Evolutionary conservation across 2,888 invertebrate genomes (phyloP).

Genomic region (Macaria liturata): DNA sequence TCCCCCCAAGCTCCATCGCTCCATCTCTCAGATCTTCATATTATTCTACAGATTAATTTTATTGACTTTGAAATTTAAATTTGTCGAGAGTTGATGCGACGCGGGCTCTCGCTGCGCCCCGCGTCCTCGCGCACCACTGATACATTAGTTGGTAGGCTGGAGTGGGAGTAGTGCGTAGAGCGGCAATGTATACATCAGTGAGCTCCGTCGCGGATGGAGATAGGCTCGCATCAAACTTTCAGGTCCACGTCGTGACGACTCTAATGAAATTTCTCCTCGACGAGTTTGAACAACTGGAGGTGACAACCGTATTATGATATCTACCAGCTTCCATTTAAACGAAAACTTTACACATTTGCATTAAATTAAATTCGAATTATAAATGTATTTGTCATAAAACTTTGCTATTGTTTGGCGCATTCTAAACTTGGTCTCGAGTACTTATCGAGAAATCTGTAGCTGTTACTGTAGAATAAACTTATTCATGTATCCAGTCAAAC

Average conservation of each 20-base stretch:
- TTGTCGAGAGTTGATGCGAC: slow-evolving; percentile 23
- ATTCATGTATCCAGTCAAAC: too few species aligned
- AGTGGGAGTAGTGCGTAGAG: neutral
- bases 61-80: slow-evolving; percentile 37
- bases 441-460: too few species aligned
- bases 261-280: slow-evolving; percentile 12
- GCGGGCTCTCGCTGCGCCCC: slow-evolving; percentile 7
- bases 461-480: too few species aligned
- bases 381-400: slow-evolving; percentile 3
- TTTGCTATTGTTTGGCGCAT: neutral
- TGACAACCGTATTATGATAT: slow-evolving; percentile 13
- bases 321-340: slow-evolving; percentile 9
- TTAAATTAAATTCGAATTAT: slow-evolving; percentile 6
- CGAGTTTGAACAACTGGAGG: slow-evolving; percentile 9
- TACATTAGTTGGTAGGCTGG: slow-evolving; percentile 12
- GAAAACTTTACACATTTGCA: slow-evolving; percentile 10
- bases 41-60: slow-evolving; percentile 36
- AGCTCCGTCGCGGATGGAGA: slow-evolving; percentile 4
- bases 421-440: neutral
- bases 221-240: slow-evolving; percentile 10
- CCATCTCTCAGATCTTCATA: slow-evolving; percentile 41
- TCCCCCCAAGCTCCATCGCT: slow-evolving; percentile 41
- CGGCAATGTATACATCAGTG: slow-evolving; percentile 10
- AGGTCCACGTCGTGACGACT: slow-evolving; percentile 8
- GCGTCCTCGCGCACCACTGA: slow-evolving; percentile 8